Percentiles rank a stretch among this genome's conserved stretches.
Conservation (phyloP, 2,113 vertebrate species). For the Pleuronectes platessa region DNA sequence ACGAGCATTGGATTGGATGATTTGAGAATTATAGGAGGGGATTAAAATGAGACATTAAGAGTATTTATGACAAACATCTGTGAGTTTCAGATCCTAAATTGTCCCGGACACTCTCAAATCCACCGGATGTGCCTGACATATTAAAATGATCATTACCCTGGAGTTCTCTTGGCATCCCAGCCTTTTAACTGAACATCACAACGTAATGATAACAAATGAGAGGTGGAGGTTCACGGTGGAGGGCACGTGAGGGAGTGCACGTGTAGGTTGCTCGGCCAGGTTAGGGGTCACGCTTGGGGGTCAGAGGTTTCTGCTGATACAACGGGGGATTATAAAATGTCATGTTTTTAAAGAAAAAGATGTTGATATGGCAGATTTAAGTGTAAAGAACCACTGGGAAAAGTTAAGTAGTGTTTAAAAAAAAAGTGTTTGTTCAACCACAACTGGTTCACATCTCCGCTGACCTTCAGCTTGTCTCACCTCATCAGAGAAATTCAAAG, state of each 20-base stretch:
- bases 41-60: constrained; percentile 25
- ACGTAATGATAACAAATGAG: constrained; percentile 29
- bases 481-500: constrained; percentile 53
- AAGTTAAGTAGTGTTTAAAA: background rate
- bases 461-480: constrained; percentile 47
- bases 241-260: constrained; percentile 8
- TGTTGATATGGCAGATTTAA: background rate
- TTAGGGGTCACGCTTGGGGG: background rate
- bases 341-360: too few relatives aligned
- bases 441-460: constrained; percentile 3
- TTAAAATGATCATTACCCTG: constrained; percentile 2
- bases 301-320: background rate
- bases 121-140: constrained; percentile 16
- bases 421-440: constrained; percentile 10
- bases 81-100: constrained; percentile 24
- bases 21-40: constrained; percentile 31
- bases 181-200: constrained; percentile 10
- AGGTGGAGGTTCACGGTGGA: background rate
- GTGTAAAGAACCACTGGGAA: constrained; percentile 11
- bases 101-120: constrained; percentile 18
- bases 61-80: constrained; percentile 28
- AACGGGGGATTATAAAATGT: too few relatives aligned
- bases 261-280: background rate
- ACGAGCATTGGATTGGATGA: constrained; percentile 28
- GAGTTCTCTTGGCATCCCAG: constrained; percentile 19